Conservation (phyloP, 2,888 invertebrate species). For the Ernsta delagoae region DNA sequence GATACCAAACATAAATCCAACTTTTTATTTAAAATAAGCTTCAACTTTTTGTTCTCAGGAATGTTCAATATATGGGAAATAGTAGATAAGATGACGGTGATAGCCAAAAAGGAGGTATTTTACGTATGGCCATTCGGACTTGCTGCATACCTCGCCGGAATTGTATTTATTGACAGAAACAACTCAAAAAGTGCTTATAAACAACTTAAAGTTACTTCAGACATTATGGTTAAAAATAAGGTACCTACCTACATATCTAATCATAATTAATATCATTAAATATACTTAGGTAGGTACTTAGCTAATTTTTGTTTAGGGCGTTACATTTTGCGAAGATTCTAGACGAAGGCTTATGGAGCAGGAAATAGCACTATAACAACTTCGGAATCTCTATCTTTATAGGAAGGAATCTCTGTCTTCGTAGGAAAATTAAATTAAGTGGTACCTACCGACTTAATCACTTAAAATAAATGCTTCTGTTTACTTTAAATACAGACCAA, state of each 20-base stretch:
- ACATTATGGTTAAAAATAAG: constrained; percentile 63
- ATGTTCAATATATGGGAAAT: constrained; percentile 87
- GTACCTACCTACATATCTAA: background rate
- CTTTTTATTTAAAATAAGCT: too few species aligned
- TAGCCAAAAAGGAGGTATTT: constrained; percentile 86
- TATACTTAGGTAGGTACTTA: background rate
- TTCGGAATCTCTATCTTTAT: too few species aligned
- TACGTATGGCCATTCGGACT: constrained; percentile 87
- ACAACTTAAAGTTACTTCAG: constrained; percentile 73
- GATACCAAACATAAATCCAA: too few species aligned
- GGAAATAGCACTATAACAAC: too few species aligned
- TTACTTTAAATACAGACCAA: constrained; percentile 77
- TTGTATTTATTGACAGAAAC: constrained; percentile 86
- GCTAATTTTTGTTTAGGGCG: too few species aligned
- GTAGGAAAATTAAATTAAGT: too few species aligned
- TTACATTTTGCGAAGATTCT: too few species aligned
- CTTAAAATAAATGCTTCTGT: background rate
- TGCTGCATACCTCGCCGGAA: constrained; percentile 86
- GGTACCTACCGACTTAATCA: too few species aligned
- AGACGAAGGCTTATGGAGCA: too few species aligned
- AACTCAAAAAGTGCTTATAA: constrained; percentile 82
- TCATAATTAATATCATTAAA: too few species aligned
- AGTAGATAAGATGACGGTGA: constrained; percentile 82
- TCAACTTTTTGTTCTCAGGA: constrained; percentile 51
- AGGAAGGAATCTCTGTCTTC: too few species aligned